phyloP scores from a whole-genome alignment of 2,797 vertebrate species.

The Antrozous pallidus region DNA sequence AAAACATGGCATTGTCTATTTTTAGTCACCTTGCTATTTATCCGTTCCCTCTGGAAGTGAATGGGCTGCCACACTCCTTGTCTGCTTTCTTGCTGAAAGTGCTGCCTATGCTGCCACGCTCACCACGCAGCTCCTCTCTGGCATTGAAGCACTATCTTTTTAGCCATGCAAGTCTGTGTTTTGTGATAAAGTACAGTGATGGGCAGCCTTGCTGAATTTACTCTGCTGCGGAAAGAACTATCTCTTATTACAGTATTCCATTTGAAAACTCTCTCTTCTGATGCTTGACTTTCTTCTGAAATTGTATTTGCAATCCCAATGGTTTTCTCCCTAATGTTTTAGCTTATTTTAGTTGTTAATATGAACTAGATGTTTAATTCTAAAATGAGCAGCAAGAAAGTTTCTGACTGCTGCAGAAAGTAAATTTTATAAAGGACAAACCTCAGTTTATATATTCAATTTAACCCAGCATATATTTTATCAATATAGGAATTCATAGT shows the following conservation, averaged over 20 bases:
- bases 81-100: constrained; percentile 63
- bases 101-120: constrained; percentile 64
- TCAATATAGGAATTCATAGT: neutral
- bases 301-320: constrained; percentile 10
- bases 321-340: constrained; percentile 33
- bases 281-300: constrained; percentile 65
- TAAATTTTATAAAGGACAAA: neutral
- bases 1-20: constrained; percentile 63
- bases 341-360: constrained; percentile 20
- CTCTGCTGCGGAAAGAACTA: constrained; percentile 57
- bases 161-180: constrained; percentile 68
- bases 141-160: constrained; percentile 72
- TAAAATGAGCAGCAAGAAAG: neutral
- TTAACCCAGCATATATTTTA: neutral
- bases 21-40: constrained; percentile 67
- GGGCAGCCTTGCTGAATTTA: constrained; percentile 63
- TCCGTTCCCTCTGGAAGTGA: constrained; percentile 58
- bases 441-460: neutral
- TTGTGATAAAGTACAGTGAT: constrained; percentile 76
- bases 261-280: constrained; percentile 55
- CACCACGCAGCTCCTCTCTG: constrained; percentile 60
- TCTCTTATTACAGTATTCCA: constrained; percentile 35
- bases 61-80: constrained; percentile 40
- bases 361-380: constrained; percentile 22
- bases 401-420: neutral